Base-by-base conservation (phyloP, 2,888 invertebrate species). In the Xestoiulus laeticollis region DNA sequence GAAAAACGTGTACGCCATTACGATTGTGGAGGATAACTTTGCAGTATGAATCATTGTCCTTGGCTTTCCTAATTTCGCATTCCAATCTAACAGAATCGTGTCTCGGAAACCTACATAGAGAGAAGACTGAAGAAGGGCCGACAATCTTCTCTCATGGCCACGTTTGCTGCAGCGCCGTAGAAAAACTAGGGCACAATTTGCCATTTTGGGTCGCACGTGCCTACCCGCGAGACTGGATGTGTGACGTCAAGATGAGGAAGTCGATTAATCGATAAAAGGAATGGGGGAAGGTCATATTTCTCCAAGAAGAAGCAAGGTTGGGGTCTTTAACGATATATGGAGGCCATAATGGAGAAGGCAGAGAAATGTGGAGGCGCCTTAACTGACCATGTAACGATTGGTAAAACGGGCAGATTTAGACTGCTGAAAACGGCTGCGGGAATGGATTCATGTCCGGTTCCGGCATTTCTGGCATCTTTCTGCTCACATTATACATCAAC, bases 211-310 rank as follows among this genome's bases (percentile, higher is more conserved):
- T 26, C 22, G 68, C 68, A 68, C 68, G 68, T 68, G 68, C 68
- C 68, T 19, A 68, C 68, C 68, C 59, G 59, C 59, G 68, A 68
- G 68, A 68, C 68, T 68, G 68, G 22, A 68, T 26, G 6, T 68
- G 68, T 68, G 68, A 68, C 68, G 68, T 68, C 68, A 68, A 68
- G 68, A 68, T 68, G 68, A 68, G 68, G 68, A 68, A 68, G 68
- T 68, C 68, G 68, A 68, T 68, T 68, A 68, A 68, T 68, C 68
- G 68, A 68, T 68, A 68, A 68, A 68, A 68, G 68, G 68, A 68
- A 68, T 68, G 68, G 26, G 68, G 68, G 68, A 68, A 68, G 68
- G 68, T 68, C 68, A 68, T 68, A 68, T 68, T 68, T 68, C 68
- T 68, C 68, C 68, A 26, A 68, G 68, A 68, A 22, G 68, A 68